Conservation (phyloP, 2,888 invertebrate species). For the Tachina lurida region DNA sequence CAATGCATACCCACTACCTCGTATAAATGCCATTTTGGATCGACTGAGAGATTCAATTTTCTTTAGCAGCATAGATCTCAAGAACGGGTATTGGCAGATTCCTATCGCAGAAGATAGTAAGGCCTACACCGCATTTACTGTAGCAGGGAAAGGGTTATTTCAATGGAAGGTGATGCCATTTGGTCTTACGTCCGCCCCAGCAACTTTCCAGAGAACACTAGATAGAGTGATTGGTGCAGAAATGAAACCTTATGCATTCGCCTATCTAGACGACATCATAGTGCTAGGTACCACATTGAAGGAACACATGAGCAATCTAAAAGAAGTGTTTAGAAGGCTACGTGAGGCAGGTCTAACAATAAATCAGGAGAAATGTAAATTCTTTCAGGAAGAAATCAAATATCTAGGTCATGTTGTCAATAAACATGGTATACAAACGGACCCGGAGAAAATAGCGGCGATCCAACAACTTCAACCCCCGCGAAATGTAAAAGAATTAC, state of each 20-base stretch:
- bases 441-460: too few relatives aligned
- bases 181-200: neutral
- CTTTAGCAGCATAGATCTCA: neutral
- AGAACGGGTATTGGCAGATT: neutral
- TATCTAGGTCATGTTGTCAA: too few relatives aligned
- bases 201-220: neutral
- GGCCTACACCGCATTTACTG: neutral
- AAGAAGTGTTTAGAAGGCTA: neutral
- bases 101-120: neutral
- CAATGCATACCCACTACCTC: neutral
- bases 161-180: constrained; percentile 10
- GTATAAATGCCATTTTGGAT: neutral
- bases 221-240: neutral
- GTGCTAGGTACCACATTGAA: neutral
- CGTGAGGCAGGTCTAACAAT: neutral
- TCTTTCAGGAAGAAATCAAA: too few relatives aligned
- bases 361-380: too few relatives aligned
- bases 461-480: too few relatives aligned
- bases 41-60: neutral
- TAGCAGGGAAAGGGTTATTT: neutral
- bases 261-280: neutral
- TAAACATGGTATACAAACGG: too few relatives aligned
- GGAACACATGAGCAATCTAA: neutral
- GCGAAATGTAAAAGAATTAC: too few relatives aligned
- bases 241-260: neutral